Conservation (phyloP, 2,113 vertebrate genomes). For the Pelecanoides urinatrix region DNA sequence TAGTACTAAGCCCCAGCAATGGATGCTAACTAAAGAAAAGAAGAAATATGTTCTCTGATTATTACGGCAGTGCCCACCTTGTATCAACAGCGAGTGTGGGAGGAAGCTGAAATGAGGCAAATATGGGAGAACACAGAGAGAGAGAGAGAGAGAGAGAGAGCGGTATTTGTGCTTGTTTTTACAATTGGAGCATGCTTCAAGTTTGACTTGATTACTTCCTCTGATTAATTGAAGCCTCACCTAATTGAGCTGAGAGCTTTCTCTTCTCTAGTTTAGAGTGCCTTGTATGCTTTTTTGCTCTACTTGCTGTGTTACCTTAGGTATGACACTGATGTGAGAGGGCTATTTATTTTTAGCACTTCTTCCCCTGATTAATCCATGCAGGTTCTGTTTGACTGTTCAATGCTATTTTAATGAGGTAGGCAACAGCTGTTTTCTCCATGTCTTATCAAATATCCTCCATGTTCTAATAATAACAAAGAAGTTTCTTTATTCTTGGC, state of each 20-base stretch:
- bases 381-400: background rate
- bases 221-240: background rate
- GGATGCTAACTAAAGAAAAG: background rate
- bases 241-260: background rate
- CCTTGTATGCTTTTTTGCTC: background rate
- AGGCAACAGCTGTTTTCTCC: slow-evolving; percentile 46
- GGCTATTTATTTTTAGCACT: slow-evolving; percentile 21
- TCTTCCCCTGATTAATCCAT: slow-evolving; percentile 7
- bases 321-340: background rate
- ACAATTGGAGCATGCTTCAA: background rate
- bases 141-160: background rate
- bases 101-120: background rate
- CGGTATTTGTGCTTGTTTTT: background rate
- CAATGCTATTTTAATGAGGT: background rate
- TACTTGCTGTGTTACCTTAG: background rate
- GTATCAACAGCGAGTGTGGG: background rate
- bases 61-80: background rate
- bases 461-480: slow-evolving; percentile 43
- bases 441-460: slow-evolving; percentile 43
- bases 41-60: background rate
- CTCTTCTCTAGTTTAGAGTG: background rate
- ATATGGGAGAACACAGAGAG: background rate
- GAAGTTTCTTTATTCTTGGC: slow-evolving; percentile 5
- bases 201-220: background rate
- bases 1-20: background rate